A percentile compares a stretch with the other conserved stretches of the same genome.
phyloP scores from a whole-genome alignment of 2,888 invertebrate genomes.

The Augochlorella aurata region DNA sequence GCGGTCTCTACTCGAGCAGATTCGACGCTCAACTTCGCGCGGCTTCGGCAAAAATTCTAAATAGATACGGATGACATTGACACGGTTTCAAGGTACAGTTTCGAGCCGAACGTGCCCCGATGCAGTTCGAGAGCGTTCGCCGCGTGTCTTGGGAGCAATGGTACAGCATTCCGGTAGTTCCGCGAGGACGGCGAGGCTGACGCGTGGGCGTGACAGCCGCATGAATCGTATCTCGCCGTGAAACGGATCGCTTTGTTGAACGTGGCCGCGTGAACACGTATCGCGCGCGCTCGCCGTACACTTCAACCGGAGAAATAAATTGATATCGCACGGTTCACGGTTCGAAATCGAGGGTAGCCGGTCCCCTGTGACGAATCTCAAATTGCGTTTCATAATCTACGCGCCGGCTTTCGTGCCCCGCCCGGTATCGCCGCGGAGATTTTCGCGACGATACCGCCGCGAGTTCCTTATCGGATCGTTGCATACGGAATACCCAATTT shows the following conservation, averaged over 20 bases:
- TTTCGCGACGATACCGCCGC: neutral
- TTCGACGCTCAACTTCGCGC: too few relatives aligned
- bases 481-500: neutral
- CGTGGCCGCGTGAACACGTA: conserved; percentile 34
- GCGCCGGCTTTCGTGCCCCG: neutral
- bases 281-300: conserved; percentile 25
- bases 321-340: conserved; percentile 38
- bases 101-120: conserved; percentile 27
- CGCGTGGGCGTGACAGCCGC: conserved; percentile 57
- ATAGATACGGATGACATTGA: neutral
- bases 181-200: conserved; percentile 38
- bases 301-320: conserved; percentile 36
- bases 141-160: conserved; percentile 25
- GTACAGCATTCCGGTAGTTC: conserved; percentile 53
- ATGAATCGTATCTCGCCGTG: conserved; percentile 46
- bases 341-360: conserved; percentile 15
- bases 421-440: neutral
- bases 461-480: neutral
- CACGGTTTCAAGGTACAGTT: neutral
- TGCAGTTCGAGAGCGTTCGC: conserved; percentile 19
- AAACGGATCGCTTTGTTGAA: conserved; percentile 59
- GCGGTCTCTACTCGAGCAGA: too few relatives aligned
- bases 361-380: conserved; percentile 25
- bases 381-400: conserved; percentile 12
- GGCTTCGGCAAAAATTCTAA: too few relatives aligned